Base-by-base conservation (phyloP, 2,888 invertebrate species). In the Peribatodes rhomboidaria region DNA sequence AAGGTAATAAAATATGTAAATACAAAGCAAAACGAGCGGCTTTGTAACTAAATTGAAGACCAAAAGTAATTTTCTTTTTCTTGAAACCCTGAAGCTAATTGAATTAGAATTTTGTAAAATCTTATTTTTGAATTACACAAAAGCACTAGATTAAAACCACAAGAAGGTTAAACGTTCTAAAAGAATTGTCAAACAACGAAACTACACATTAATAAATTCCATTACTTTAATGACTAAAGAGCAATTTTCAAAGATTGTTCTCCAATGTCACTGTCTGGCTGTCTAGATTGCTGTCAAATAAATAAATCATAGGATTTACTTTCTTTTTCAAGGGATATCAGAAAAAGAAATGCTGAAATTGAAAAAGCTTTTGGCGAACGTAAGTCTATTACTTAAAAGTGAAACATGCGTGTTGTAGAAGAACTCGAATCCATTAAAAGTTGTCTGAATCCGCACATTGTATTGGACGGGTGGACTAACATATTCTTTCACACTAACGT, bases 291-390 rank as follows among this genome's bases (percentile, higher is more conserved):
- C 11, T 59, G 22, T 16, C 39, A 41, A 42, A 50, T 22, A 58
- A 50, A 57, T 31, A 39, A 37, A 42, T 52, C 35, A 42, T 53
- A 10, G 2, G 16, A 52, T 44, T 53, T 27, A 44, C 13, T 37
- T 2, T 3, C 14, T 31, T 49, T 49, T 44, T n/a, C 2, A 1
- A n/a, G 39, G 35, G 10, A 49, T 14, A 70, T 22, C 54, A 66
- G 31, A 55, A 61, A 44, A 58, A 50, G 57, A 65, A 33, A 69
- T 76, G 71, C 71, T 71, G 37, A 75, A 66, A 67, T 67, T 73
- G 14, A 76, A 62, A 61, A 66, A 60, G 20, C 55, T 65, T 64
- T 31, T 71, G 16, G 65, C 67, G 16, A 74, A 74, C 54, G 80
- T 80, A 73, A 75, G 77, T 72, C 47, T 53, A 60, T 67, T 63